A percentile compares a stretch with the other conserved stretches of the same genome.
Evolutionary conservation across 2,797 vertebrate genomes (phyloP).

Genomic region (Takifugu rubripes): DNA sequence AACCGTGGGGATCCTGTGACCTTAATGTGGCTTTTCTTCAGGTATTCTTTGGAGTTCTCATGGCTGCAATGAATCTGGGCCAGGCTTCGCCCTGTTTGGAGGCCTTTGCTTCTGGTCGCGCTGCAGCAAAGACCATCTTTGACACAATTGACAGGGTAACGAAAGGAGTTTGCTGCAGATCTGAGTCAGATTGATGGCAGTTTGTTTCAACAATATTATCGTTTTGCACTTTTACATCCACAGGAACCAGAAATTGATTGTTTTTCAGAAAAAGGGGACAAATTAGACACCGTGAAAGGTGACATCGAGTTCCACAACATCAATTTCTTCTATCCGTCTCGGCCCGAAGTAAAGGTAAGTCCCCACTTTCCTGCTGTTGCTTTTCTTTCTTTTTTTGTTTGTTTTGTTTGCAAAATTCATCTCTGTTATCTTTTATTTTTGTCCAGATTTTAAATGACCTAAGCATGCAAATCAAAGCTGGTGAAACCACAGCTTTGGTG

Average conservation of each 20-base stretch:
- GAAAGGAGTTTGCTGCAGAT: neutral
- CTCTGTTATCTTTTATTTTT: neutral
- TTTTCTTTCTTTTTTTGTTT: neutral
- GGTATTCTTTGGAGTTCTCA: constrained; percentile 83
- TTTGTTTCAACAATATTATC: neutral
- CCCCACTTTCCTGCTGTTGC: too few species aligned
- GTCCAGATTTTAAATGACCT: constrained; percentile 75
- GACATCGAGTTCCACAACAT: constrained; percentile 94
- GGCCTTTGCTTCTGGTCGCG: constrained; percentile 78
- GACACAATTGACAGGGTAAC: constrained; percentile 80
- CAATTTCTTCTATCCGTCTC: constrained; percentile 88
- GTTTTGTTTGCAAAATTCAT: neutral
- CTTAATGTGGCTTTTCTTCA: constrained; percentile 35
- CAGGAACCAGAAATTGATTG: constrained; percentile 91
- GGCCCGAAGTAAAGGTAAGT: constrained; percentile 87
- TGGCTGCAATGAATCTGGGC: constrained; percentile 78
- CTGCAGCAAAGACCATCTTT: constrained; percentile 80
- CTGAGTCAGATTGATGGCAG: neutral
- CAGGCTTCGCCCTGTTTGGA: constrained; percentile 80
- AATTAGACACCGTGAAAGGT: constrained; percentile 86
- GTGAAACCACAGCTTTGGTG: constrained; percentile 80
- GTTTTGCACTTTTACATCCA: constrained; percentile 15
- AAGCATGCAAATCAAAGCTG: constrained; percentile 68
- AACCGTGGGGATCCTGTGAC: neutral
- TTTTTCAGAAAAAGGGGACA: constrained; percentile 91